Evolutionary conservation across 2,888 invertebrate genomes (phyloP).

Genomic region (Caenorhabditis drosophilae): DNA sequence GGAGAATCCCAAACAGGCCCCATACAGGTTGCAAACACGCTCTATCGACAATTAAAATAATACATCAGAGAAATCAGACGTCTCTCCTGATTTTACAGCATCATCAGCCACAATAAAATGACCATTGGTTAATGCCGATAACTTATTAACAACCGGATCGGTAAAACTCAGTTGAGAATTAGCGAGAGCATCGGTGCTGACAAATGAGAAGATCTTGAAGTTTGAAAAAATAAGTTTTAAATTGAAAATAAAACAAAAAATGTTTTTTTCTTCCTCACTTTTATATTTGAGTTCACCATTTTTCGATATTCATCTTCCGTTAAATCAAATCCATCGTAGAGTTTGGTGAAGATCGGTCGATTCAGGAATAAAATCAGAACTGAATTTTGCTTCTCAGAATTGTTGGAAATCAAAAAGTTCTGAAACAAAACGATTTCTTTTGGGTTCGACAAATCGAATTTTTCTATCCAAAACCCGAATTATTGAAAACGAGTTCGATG

Average conservation of each 20-base stretch:
- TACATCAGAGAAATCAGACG: constrained; percentile 11
- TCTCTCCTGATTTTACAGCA: constrained; percentile 8
- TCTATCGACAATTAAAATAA: not conserved
- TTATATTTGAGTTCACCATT: constrained; percentile 1
- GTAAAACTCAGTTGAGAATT: constrained; percentile 3
- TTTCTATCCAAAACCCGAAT: no score
- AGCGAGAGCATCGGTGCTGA: not conserved
- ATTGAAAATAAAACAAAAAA: no score
- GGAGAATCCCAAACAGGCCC: no score
- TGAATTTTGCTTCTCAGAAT: constrained; percentile 7
- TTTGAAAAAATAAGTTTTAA: not conserved
- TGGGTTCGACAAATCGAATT: constrained; percentile 5
- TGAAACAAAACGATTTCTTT: not conserved
- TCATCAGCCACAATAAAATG: constrained; percentile 24
- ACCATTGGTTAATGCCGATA: constrained; percentile 24
- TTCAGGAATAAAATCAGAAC: not conserved
- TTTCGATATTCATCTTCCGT: not conserved
- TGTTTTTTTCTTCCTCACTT: not conserved
- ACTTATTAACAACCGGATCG: constrained; percentile 10
- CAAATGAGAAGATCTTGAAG: constrained; percentile 8
- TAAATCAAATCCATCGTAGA: not conserved
- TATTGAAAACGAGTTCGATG: not conserved
- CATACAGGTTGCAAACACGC: no score
- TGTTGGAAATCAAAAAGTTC: not conserved
- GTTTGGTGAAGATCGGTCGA: not conserved